Percentiles rank a stretch among this genome's conserved stretches.
Conservation (phyloP, 35 echinoderm and acorn worm species). For the Chiridota heheva region DNA sequence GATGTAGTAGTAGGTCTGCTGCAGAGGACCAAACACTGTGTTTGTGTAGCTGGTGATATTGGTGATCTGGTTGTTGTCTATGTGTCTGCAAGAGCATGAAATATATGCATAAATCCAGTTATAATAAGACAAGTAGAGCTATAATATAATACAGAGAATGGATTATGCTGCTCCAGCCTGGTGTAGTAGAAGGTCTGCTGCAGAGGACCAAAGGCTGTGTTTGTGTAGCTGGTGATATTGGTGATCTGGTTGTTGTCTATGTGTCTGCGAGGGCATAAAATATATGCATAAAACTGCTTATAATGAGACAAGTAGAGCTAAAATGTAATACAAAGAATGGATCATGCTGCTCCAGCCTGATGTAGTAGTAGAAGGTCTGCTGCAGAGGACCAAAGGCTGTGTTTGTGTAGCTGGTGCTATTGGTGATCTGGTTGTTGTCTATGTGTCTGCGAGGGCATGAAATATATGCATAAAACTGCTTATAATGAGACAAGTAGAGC, state of each 20-base stretch:
- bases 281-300: background rate
- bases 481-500: background rate
- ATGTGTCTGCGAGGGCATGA: background rate
- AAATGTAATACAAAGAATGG: conserved; percentile 35
- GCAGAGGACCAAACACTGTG: conserved; percentile 47
- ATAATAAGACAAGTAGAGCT: too few species aligned
- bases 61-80: conserved; percentile 72
- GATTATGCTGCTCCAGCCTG: conserved; percentile 38
- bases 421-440: conserved; percentile 18
- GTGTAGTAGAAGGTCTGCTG: conserved; percentile 39
- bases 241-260: conserved; percentile 72
- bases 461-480: background rate
- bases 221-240: conserved; percentile 73
- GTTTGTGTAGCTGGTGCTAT: conserved; percentile 1
- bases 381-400: background rate
- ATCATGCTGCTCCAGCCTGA: background rate
- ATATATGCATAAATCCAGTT: too few species aligned
- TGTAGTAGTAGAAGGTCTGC: background rate
- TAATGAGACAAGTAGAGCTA: background rate
- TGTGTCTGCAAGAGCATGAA: conserved; percentile 49
- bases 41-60: conserved; percentile 72
- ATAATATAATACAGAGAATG: too few species aligned
- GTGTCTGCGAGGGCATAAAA: conserved; percentile 66
- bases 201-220: conserved; percentile 46
- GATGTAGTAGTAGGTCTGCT: conserved; percentile 38